A percentile compares a stretch with the other conserved stretches of the same genome.
Evolutionary conservation across 2,797 vertebrate genomes (phyloP).

Genomic region (Bucorvus abyssinicus): DNA sequence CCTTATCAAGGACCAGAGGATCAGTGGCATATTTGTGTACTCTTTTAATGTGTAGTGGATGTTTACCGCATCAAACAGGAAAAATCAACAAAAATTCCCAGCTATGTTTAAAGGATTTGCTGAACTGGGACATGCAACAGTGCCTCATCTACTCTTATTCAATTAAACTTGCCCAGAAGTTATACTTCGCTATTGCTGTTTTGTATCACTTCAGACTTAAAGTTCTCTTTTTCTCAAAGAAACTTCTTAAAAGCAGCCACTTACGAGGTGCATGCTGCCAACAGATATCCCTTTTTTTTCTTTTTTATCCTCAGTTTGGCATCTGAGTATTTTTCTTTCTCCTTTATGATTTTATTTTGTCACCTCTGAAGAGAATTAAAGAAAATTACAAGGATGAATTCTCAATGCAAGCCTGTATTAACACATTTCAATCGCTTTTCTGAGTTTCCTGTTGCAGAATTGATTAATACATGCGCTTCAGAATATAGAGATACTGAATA

Average conservation of each 20-base stretch:
- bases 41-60: conserved; percentile 29
- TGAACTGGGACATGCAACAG: neutral
- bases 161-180: conserved; percentile 20
- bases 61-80: conserved; percentile 18
- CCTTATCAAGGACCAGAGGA: conserved; percentile 48
- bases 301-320: neutral
- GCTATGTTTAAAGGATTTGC: neutral
- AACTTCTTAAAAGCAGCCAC: neutral
- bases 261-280: neutral
- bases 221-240: neutral
- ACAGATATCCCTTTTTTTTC: neutral
- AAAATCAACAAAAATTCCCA: neutral
- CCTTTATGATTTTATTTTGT: neutral
- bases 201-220: neutral
- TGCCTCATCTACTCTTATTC: neutral
- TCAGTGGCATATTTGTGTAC: conserved; percentile 42
- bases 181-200: neutral
- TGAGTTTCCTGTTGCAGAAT: neutral
- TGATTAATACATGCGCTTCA: neutral
- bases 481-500: neutral
- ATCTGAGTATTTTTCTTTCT: neutral
- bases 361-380: neutral
- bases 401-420: neutral
- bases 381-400: neutral
- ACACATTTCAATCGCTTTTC: neutral